Base-by-base conservation (phyloP, 1,140 invertebrate species). In the Eubasilissa regina region DNA sequence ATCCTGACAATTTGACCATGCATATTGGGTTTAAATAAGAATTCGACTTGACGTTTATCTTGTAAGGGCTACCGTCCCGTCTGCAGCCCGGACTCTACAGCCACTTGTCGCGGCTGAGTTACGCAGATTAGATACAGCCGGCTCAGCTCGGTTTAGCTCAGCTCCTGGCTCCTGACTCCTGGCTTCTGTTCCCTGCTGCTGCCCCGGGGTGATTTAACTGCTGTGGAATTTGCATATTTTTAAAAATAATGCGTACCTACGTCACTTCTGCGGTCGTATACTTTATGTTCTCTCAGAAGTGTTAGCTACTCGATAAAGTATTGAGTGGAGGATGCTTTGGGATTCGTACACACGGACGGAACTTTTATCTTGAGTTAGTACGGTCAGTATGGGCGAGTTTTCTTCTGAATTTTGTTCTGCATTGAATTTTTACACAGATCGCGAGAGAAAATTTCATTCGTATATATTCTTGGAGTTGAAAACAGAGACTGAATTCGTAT, bases 81-180 rank as follows among this genome's bases (percentile, higher is more conserved):
- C 48, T 8, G 21, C 55, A 44, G 7, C 62, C 47, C n/a, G 7
- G 64, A 11, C 9, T 4, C 60, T 48, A 74, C 70, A 68, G 66
- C 72, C 53, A 66, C 75, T 77, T 80, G 79, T 80, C 79, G 68
- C 73, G 60, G 47, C 45, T 77, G 79, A 80, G 77, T 80, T 80
- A 80, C 75, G 74, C 79, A 77, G 79, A 80, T 80, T 80, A 80
- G 79, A 80, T 80, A 70, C 79, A 76, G 79, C 75, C 1, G 25
- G 25, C 25, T 3, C 53, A n/a, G n/a, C n/a, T n/a, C n/a, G n/a
- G n/a, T n/a, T n/a, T n/a, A n/a, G n/a, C n/a, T n/a, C n/a, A n/a
- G 66, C 68, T 73, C n/a, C 68, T 55, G 68, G 53, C 15, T 48
- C 47, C 25, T 35, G 25, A 6, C 25, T 35, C 64, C 70, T 77